Evolutionary conservation across 2,113 vertebrate genomes (phyloP), one percentile per base, ranked within the genome.

Genomic region (Sorex fumeus): DNA sequence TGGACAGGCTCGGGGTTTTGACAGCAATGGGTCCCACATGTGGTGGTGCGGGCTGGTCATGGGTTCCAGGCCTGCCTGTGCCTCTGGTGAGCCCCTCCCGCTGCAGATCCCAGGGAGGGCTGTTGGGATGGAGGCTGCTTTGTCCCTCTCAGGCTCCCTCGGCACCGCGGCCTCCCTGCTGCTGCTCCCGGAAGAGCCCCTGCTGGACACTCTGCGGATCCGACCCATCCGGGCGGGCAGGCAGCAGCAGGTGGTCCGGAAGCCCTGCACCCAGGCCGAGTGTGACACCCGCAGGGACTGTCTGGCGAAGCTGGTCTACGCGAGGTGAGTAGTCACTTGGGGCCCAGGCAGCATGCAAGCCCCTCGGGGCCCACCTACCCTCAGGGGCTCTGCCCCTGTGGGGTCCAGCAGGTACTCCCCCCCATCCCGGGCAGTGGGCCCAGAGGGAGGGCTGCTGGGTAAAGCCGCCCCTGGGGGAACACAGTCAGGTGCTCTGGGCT

Each of bases 201-300:
- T 99, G 9, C 96, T 98, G 93, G 97, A 97, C 10, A 98, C 98
- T 3, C 77, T 99, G 23, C 96, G 67, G 28, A 98, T 99, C 66
- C 97, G 98, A 95, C 98, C 96, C 30, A 98, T 99, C 94, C 98
- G 96, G 66, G 99, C 99, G 0, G 99, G 99, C 27, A 99, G 96
- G 84, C 98, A 98, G 83, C 99, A 98, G 84, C 99, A 98, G 0
- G 96, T 98, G 74, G 97, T 99, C 91, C 97, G 95, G 81, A 99
- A 99, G 97, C 98, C 99, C 0, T 99, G 99, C 93, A 98, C 98
- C 77, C 98, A 91, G 94, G 94, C 98, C 0, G 99, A 99, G 93
- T 99, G 99, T 50, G 96, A 97, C 72, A 97, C 98, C 12, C 98
- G 99, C 93, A 98, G 99, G 89, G 99, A 99, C 98, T 99, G 99